Evolutionary conservation across 2,888 invertebrate species (phyloP).

Genomic region (Eristalis pertinax): DNA sequence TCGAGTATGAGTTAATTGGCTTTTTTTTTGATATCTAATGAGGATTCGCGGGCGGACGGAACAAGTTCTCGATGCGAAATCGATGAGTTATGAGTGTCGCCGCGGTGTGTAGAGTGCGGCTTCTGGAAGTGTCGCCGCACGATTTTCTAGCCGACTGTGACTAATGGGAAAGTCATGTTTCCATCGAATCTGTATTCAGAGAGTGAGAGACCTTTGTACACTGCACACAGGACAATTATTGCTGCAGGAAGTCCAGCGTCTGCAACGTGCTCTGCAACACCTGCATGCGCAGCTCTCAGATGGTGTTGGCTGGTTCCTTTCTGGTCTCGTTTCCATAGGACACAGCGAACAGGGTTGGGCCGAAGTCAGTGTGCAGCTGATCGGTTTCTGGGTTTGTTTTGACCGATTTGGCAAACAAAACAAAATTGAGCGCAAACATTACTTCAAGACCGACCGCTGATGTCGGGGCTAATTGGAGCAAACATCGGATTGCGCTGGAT

Average conservation of each 20-base stretch:
- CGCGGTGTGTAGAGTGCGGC: background rate
- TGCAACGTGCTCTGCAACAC: constrained; percentile 53
- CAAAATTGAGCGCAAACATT: background rate
- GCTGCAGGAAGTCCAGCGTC: constrained; percentile 60
- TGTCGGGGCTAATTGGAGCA: constrained; percentile 14
- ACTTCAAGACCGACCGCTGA: constrained; percentile 12
- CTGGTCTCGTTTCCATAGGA: constrained; percentile 8
- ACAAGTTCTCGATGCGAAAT: background rate
- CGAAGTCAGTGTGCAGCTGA: constrained; percentile 14
- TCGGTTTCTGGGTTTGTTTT: constrained; percentile 19
- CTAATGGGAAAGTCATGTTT: constrained; percentile 70
- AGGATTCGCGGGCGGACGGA: background rate
- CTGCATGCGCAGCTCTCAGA: constrained; percentile 27
- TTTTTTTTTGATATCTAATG: constrained; percentile 35
- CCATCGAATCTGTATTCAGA: constrained; percentile 61
- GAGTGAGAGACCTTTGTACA: background rate
- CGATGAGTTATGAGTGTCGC: constrained; percentile 46
- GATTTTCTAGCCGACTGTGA: constrained; percentile 65
- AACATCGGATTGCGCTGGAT: background rate
- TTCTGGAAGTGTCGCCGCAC: constrained; percentile 54
- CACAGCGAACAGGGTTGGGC: constrained; percentile 37
- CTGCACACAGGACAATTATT: constrained; percentile 37
- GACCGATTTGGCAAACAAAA: constrained; percentile 11
- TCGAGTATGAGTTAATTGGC: constrained; percentile 14
- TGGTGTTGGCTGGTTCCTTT: background rate